Percentiles rank a stretch among this genome's conserved stretches.
Evolutionary conservation across 2,888 invertebrate species (phyloP).

Genomic region (Eupithecia vulgata): DNA sequence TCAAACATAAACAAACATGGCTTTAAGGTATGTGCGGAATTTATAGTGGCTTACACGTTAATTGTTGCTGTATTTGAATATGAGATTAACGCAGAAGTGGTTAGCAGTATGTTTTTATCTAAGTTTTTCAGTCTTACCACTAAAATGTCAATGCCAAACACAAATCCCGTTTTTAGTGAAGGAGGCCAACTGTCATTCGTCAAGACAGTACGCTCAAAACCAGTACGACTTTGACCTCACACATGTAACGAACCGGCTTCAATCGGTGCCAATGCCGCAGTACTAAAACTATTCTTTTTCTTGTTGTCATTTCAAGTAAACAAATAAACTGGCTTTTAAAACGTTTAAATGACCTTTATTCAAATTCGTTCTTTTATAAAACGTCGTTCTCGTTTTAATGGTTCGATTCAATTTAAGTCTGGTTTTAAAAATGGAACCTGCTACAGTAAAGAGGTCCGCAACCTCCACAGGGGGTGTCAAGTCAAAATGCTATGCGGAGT

Average conservation of each 20-base stretch:
- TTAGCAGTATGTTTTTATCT: not conserved
- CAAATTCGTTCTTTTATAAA: slow-evolving; percentile 1
- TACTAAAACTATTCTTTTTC: slow-evolving; percentile 34
- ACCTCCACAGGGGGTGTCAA: not conserved
- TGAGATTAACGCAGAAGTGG: not conserved
- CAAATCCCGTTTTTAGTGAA: slow-evolving; percentile 15
- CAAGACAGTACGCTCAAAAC: slow-evolving; percentile 13
- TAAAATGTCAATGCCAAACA: slow-evolving; percentile 7
- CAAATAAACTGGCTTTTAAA: slow-evolving; percentile 36
- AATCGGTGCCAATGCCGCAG: slow-evolving; percentile 64
- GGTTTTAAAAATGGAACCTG: slow-evolving; percentile 3
- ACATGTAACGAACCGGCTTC: slow-evolving; percentile 53
- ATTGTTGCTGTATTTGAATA: not conserved
- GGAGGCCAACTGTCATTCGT: slow-evolving; percentile 13
- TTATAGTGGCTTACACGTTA: not conserved
- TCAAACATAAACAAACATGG: slow-evolving; percentile 5
- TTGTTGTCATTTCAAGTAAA: slow-evolving; percentile 29
- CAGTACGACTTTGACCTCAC: slow-evolving; percentile 59
- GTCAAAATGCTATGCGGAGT: not conserved
- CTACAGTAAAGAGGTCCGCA: not conserved
- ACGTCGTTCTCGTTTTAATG: not conserved
- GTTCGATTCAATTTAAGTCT: not conserved
- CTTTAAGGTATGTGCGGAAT: not conserved
- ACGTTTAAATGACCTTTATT: slow-evolving; percentile 3
- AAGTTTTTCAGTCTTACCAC: slow-evolving; percentile 1